phyloP scores from a whole-genome alignment of 1,140 invertebrate genomes.

The Condylostylus longicornis region DNA sequence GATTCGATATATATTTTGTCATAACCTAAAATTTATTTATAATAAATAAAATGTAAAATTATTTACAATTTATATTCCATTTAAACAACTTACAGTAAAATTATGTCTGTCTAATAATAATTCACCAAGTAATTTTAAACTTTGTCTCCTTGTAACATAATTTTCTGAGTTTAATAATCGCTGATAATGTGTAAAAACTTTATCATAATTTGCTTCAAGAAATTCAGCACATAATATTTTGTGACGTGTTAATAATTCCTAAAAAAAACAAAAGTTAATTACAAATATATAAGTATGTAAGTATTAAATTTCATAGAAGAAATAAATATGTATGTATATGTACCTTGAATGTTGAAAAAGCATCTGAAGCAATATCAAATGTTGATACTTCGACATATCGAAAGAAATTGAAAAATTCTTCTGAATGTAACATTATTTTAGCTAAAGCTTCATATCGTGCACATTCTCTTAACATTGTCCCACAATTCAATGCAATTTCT shows the following conservation, averaged over 20 bases:
- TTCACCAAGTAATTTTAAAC: constrained; percentile 93
- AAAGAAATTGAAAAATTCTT: constrained; percentile 99
- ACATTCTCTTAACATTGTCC: constrained; percentile 97
- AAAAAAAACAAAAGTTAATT: constrained; percentile 25
- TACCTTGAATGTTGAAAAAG: constrained; percentile 99
- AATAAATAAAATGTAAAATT: constrained; percentile 8
- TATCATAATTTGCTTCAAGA: constrained; percentile 96
- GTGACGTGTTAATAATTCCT: constrained; percentile 97
- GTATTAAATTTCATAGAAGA: background rate
- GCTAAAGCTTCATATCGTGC: constrained; percentile 92
- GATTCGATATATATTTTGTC: constrained; percentile 97
- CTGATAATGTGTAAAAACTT: constrained; percentile 95
- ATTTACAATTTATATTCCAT: background rate
- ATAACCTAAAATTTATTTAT: constrained; percentile 57
- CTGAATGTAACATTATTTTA: constrained; percentile 94
- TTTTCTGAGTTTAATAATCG: constrained; percentile 95
- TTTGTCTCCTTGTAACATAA: constrained; percentile 94
- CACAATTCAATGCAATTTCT: constrained; percentile 97
- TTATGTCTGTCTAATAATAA: constrained; percentile 95
- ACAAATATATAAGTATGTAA: background rate
- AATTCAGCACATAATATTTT: constrained; percentile 97
- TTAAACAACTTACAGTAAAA: constrained; percentile 68
- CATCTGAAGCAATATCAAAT: constrained; percentile 99
- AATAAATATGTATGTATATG: background rate
- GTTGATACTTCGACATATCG: constrained; percentile 98